Percentiles rank a stretch among this genome's conserved stretches.
Conservation (phyloP, 2,797 vertebrate genomes). For the Sebastes ruberrimus region DNA sequence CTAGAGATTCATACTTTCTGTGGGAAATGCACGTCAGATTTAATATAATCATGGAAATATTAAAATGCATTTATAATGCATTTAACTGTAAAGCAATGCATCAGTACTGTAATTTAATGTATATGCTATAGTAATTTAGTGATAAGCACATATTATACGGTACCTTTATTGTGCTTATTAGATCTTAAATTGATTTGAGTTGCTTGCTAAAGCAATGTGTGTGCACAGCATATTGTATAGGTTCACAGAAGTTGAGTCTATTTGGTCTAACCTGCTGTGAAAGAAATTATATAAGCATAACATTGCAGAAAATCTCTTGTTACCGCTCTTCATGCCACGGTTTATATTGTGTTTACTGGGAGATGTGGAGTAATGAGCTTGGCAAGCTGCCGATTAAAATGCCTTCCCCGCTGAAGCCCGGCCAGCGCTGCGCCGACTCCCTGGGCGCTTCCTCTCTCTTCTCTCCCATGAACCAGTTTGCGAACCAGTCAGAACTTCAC, state of each 20-base stretch:
- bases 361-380: conserved; percentile 35
- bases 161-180: background rate
- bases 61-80: background rate
- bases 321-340: background rate
- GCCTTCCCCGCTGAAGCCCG: background rate
- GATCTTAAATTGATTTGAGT: background rate
- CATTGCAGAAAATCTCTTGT: conserved; percentile 24
- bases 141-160: background rate
- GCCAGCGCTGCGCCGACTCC: background rate
- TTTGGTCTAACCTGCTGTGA: conserved; percentile 18
- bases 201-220: background rate
- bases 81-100: background rate
- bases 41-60: background rate
- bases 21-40: background rate
- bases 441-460: background rate
- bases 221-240: background rate
- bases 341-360: conserved; percentile 27
- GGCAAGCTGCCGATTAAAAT: conserved; percentile 10
- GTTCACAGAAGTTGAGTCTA: background rate
- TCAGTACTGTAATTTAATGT: background rate
- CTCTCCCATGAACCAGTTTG: conserved; percentile 23
- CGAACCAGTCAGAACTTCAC: conserved; percentile 34
- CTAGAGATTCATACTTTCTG: background rate
- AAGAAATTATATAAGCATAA: conserved; percentile 2
- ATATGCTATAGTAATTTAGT: background rate